Percentiles rank a stretch among this genome's conserved stretches.
Evolutionary conservation across 2,113 vertebrate genomes (phyloP).

Genomic region (Burhinus bistriatus): DNA sequence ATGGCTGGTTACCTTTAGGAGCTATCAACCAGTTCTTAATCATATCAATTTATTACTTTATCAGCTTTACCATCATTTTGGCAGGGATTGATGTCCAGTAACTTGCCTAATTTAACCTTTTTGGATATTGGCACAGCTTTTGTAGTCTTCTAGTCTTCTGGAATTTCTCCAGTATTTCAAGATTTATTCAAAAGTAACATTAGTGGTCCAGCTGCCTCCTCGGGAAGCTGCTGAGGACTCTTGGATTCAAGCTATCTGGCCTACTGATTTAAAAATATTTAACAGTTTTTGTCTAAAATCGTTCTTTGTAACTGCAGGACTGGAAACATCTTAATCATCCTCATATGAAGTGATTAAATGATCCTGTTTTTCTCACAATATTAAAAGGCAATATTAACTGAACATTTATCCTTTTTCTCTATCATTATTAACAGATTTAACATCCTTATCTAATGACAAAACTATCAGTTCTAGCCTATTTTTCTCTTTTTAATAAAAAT

Average conservation of each 20-base stretch:
- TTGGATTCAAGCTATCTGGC: not conserved
- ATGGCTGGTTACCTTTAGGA: not conserved
- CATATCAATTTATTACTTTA: not conserved
- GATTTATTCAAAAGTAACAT: not conserved
- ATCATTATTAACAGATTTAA: not conserved
- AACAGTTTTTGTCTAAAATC: not conserved
- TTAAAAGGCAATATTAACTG: not conserved
- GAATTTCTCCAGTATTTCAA: not conserved
- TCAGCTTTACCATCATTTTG: not conserved
- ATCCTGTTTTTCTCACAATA: not conserved
- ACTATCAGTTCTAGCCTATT: not conserved
- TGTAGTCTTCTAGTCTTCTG: not conserved
- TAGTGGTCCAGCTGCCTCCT: not conserved
- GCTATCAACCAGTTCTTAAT: not conserved
- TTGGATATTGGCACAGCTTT: not conserved
- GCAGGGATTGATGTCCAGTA: not conserved
- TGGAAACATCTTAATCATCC: not conserved
- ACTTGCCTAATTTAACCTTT: not conserved
- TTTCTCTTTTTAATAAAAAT: not conserved
- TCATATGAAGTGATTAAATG: not conserved
- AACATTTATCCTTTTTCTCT: not conserved
- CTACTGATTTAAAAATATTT: not conserved
- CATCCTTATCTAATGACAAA: not conserved
- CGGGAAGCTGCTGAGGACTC: not conserved
- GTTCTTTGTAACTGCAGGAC: not conserved